Base-by-base conservation (phyloP, 1,140 invertebrate species). In the Sminthurides bifidus region DNA sequence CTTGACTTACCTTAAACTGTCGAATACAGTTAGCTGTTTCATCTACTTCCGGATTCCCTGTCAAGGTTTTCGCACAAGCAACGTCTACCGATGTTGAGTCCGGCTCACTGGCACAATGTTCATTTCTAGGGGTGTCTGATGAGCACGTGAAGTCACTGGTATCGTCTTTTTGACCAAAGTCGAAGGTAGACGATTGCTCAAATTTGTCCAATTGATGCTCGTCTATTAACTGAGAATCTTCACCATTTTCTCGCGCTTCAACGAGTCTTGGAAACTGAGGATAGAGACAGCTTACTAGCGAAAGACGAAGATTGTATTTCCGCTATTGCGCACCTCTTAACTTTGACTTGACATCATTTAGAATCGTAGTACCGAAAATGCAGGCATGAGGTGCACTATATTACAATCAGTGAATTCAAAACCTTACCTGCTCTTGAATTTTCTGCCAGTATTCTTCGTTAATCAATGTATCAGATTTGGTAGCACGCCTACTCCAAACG, bases 341-440 rank as follows among this genome's bases (percentile, higher is more conserved):
- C 24, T 17, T 29, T 43, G 24, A n/a, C 41, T 15, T 43, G 12
- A 30, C 17, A 30, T 43, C n/a, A n/a, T n/a, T n/a, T n/a, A n/a
- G n/a, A n/a, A n/a, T n/a, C n/a, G n/a, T 27, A 53, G 31, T 53
- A 37, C 29, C 26, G 17, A 31, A 30, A 49, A 49, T 31, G 27
- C 6, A 31, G 12, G 27, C 15, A 49, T 4, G n/a, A 8, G 6
- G 33, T 49, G n/a, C n/a, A n/a, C n/a, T n/a, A n/a, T n/a, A n/a
- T n/a, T n/a, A n/a, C n/a, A n/a, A n/a, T n/a, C 6, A 5, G 6
- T 31, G 6, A 49, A 5, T 4, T 30, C 6, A 30, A 52, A 35
- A 44, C 8, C n/a, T 23, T 54, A 64, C 62, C 45, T 64, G 24
- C 31, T 40, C 14, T 37, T 64, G n/a, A 27, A 61, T 50, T 19